phyloP scores from a whole-genome alignment of 2,888 invertebrate species.

The Adelphocoris suturalis region DNA sequence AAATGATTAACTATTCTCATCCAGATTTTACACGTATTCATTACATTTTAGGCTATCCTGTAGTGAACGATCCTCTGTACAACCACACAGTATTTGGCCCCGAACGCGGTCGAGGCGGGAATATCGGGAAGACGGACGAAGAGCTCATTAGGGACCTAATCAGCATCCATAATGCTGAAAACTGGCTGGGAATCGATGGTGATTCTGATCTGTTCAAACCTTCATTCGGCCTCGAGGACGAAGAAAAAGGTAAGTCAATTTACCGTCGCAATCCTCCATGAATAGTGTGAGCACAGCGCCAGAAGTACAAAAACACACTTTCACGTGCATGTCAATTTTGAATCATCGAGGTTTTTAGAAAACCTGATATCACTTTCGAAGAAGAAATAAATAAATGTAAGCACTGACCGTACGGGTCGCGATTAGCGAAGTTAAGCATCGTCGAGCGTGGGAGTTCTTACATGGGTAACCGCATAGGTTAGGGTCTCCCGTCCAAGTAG shows the following conservation, averaged over 20 bases:
- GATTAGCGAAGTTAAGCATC: too few relatives aligned
- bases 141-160: constrained; percentile 92
- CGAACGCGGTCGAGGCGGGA: constrained; percentile 92
- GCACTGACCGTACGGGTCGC: too few relatives aligned
- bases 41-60: constrained; percentile 89
- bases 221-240: constrained; percentile 85
- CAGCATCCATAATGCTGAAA: constrained; percentile 95
- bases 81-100: constrained; percentile 98
- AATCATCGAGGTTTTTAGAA: too few relatives aligned
- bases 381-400: too few relatives aligned
- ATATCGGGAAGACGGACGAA: constrained; percentile 93
- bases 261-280: background rate
- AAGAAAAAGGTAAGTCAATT: constrained; percentile 78
- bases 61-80: constrained; percentile 97
- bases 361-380: too few relatives aligned
- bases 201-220: constrained; percentile 92
- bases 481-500: too few relatives aligned
- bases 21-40: background rate
- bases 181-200: constrained; percentile 94
- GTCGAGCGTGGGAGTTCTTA: too few relatives aligned
- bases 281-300: too few relatives aligned
- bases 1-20: too few relatives aligned
- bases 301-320: too few relatives aligned
- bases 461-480: too few relatives aligned
- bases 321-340: too few relatives aligned